Base-by-base conservation (phyloP, 2,888 invertebrate genomes). In the Nasonia oneida region DNA sequence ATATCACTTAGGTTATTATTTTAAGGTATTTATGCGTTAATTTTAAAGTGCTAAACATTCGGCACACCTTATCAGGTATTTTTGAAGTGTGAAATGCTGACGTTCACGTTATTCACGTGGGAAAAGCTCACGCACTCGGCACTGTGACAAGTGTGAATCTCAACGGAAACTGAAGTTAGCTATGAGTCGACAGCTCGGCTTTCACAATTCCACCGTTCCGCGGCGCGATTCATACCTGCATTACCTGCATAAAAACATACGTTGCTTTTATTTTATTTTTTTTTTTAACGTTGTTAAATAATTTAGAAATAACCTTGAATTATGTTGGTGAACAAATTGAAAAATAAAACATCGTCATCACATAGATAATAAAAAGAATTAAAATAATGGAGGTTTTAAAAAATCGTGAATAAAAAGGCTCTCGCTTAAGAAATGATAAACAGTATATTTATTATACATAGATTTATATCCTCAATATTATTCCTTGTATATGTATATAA, bases 61-160 rank as follows among this genome's bases (percentile, higher is more conserved):
- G 73, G 39, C 42, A 47, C 10, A 42, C 42, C 42, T 77, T 61
- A 39, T 29, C 23, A 8, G 33, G 2, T 73, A 33, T 42, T 39
- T 83, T 61, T 14, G n/a, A 76, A 57, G 23, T 71, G 18, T 29
- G 15, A 53, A 83, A n/a, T 78, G 78, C 83, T 73, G 78, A 83
- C 83, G 78, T 78, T 71, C 23, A 33, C 37, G 23, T 73, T 61
- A 61, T 8, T 83, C 83, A 83, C 83, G 83, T 83, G 83, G 15
- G 23, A 33, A 33, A 47, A 39, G 12, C n/a, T 6, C 33, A 33
- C 18, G 2, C 70, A 29, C 3, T 23, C 33, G 4, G 14, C 37
- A 18, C 12, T 70, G 70, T 70, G 70, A 8, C 23, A 67, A 47
- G 39, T 18, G 29, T 73, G 61, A 74, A 42, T 74, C 53, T 74